Percentiles rank a stretch among this genome's conserved stretches.
phyloP scores from a whole-genome alignment of 2,797 vertebrate genomes.

The Pipistrellus pygmaeus region DNA sequence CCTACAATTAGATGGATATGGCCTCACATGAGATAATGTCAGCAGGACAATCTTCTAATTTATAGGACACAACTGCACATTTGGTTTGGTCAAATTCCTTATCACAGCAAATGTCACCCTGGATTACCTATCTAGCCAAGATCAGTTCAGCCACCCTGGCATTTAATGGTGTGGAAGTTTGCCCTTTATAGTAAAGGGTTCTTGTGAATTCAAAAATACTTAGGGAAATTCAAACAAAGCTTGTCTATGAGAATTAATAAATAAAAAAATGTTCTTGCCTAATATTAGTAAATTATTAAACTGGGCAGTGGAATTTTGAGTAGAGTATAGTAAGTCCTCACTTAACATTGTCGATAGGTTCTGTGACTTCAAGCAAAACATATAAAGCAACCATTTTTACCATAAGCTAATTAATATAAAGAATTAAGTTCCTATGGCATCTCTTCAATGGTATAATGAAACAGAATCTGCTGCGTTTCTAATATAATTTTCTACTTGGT shows the following conservation, averaged over 20 bases:
- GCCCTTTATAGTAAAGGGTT: background rate
- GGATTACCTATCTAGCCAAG: background rate
- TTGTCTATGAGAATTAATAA: background rate
- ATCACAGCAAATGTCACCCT: background rate
- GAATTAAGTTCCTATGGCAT: background rate
- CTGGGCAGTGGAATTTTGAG: slow-evolving; percentile 20
- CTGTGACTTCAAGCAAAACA: background rate
- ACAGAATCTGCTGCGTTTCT: background rate
- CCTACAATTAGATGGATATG: background rate
- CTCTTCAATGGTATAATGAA: background rate
- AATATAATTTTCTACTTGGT: background rate
- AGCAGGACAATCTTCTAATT: background rate
- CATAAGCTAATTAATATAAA: background rate
- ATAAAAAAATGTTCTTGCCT: slow-evolving; percentile 1
- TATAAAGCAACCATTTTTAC: background rate
- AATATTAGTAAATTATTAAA: background rate
- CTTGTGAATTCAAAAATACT: background rate
- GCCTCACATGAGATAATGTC: background rate
- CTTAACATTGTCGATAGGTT: background rate
- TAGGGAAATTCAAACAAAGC: background rate
- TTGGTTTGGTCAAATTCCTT: background rate
- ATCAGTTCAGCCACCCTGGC: background rate
- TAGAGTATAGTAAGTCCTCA: background rate
- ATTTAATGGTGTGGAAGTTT: background rate
- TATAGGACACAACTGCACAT: background rate